Evolutionary conservation across 2,797 vertebrate species (phyloP).

Genomic region (Gymnoscopelus braueri): DNA sequence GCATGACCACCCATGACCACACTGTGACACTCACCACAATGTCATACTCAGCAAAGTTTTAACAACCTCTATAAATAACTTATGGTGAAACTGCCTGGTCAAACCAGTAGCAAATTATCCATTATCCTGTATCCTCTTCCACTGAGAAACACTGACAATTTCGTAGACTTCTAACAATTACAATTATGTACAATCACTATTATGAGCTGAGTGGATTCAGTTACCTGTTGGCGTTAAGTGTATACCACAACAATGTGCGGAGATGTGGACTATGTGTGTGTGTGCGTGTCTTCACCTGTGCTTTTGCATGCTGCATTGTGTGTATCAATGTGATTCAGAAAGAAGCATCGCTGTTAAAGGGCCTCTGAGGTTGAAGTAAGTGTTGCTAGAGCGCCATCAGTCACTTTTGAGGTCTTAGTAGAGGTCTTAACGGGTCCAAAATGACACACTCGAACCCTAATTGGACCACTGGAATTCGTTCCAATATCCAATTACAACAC

Average conservation of each 20-base stretch:
- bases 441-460: too few relatives aligned
- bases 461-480: too few relatives aligned
- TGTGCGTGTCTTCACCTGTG: conserved; percentile 46
- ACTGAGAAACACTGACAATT: conserved; percentile 32
- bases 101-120: conserved; percentile 23
- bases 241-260: background rate
- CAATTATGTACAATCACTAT: conserved; percentile 53
- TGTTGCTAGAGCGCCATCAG: conserved; percentile 6
- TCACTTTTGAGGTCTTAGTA: too few relatives aligned
- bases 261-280: background rate
- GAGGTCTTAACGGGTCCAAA: too few relatives aligned
- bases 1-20: too few relatives aligned
- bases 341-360: conserved; percentile 15
- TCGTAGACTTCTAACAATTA: conserved; percentile 36
- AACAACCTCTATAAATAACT: conserved; percentile 1
- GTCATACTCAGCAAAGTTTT: conserved; percentile 6
- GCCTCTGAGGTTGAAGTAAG: conserved; percentile 12
- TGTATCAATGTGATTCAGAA: conserved; percentile 54
- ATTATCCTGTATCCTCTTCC: conserved; percentile 3
- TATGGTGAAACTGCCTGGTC: background rate
- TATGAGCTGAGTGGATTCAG: conserved; percentile 32
- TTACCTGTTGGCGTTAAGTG: conserved; percentile 1
- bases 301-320: conserved; percentile 51
- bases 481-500: too few relatives aligned
- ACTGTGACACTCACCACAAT: background rate